Evolutionary conservation across 2,113 vertebrate species (phyloP), one percentile per base, ranked within the genome.

Genomic region (Scalopus aquaticus): DNA sequence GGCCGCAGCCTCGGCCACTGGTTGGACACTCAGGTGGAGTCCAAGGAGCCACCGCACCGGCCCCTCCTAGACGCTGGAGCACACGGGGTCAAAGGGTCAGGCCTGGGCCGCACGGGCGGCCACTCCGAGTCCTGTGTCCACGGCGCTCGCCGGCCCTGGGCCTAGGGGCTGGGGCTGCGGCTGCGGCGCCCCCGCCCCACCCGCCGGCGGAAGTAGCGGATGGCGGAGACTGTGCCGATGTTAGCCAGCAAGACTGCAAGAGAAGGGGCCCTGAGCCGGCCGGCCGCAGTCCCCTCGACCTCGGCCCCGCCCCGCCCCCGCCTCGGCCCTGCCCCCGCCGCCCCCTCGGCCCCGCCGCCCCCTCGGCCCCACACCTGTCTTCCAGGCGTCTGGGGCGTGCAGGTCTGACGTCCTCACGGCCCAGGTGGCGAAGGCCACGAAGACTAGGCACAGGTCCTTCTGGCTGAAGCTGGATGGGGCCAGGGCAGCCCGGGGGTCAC

Each of bases 371-470:
- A 1, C 98, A 99, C 99, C 99, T 96, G 99, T 99, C 95, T 99
- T 99, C 99, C 99, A 99, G 82, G 99, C 98, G 19, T 99, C 99
- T 7, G 99, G 99, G 87, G 98, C 98, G 15, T 99, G 98, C 86
- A 99, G 98, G 77, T 99, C 98, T 1, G 99, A 98, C 1, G 99
- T 99, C 97, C 98, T 99, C 95, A 99, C 98, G 0, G 99, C 99
- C 99, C 99, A 99, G 3, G 99, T 99, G 0, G 99, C 99, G 91
- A 99, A 99, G 20, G 99, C 99, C 24, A 99, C 99, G 88, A 99
- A 99, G 73, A 99, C 98, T 51, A 99, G 98, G 96, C 99, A 99
- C 99, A 99, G 99, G 94, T 99, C 99, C 4, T 98, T 98, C 92
- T 98, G 98, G 51, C 97, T 98, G 93, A 98, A 93, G 0, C 97